Conservation (phyloP, 1,140 invertebrate species). For the Bombus fervidus region DNA sequence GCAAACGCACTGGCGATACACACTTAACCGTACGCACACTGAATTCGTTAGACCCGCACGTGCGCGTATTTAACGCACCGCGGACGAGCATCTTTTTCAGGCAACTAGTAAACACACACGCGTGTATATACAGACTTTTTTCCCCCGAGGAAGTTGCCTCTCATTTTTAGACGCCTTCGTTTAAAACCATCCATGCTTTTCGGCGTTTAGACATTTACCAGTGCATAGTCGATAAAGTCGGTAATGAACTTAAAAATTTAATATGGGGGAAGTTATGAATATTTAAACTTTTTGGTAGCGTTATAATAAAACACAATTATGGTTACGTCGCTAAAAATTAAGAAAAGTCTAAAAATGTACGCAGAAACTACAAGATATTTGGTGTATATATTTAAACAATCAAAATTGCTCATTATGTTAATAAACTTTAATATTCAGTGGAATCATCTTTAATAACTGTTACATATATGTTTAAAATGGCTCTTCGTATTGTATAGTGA, state of each 20-base stretch:
- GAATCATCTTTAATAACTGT: too few relatives aligned
- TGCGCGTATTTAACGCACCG: slow-evolving; percentile 57
- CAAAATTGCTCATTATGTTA: too few relatives aligned
- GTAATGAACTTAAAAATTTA: background rate
- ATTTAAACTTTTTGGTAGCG: too few relatives aligned
- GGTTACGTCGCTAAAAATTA: too few relatives aligned
- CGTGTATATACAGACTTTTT: background rate
- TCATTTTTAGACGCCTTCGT: background rate
- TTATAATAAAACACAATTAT: too few relatives aligned
- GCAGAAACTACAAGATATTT: too few relatives aligned
- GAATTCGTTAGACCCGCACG: slow-evolving; percentile 53
- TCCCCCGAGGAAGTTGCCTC: background rate
- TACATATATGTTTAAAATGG: too few relatives aligned
- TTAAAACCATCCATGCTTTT: background rate
- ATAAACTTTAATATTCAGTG: too few relatives aligned
- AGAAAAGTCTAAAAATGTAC: too few relatives aligned
- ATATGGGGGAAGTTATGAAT: background rate
- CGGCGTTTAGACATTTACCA: background rate
- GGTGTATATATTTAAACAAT: too few relatives aligned
- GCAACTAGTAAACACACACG: slow-evolving; percentile 1
- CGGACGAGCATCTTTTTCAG: slow-evolving; percentile 31
- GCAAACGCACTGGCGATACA: background rate
- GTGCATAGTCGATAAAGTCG: background rate
- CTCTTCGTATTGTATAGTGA: too few relatives aligned
- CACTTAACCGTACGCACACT: slow-evolving; percentile 9